Conservation (phyloP, 1,140 invertebrate species). For the Macrobrachium nipponense region DNA sequence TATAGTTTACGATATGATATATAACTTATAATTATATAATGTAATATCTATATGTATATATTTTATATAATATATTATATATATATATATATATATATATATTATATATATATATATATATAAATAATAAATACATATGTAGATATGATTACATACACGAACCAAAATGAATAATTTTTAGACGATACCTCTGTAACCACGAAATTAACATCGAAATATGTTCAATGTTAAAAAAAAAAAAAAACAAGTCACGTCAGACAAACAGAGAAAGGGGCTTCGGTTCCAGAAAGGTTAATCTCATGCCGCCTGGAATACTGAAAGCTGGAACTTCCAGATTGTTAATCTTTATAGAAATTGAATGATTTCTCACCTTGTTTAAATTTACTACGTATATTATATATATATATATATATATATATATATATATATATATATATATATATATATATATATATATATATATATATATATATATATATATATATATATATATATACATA, state of each 20-base stretch:
- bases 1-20: too few species aligned
- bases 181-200: too few species aligned
- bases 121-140: background rate
- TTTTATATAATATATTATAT: background rate
- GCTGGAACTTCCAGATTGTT: too few species aligned
- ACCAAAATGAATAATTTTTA: background rate
- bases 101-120: background rate
- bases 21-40: background rate
- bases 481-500: background rate
- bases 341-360: too few species aligned
- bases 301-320: too few species aligned
- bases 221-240: too few species aligned
- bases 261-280: too few species aligned
- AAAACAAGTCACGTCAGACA: too few species aligned
- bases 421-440: slow-evolving; percentile 22
- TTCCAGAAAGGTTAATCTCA: too few species aligned
- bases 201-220: too few species aligned
- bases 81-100: slow-evolving; percentile 2
- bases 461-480: background rate
- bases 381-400: background rate
- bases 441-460: slow-evolving; percentile 20
- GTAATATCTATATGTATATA: background rate
- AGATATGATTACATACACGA: background rate
- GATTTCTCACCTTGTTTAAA: too few species aligned
- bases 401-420: slow-evolving; percentile 22